Base-by-base conservation (phyloP, 2,113 vertebrate species). In the Nyctereutes procyonoides region DNA sequence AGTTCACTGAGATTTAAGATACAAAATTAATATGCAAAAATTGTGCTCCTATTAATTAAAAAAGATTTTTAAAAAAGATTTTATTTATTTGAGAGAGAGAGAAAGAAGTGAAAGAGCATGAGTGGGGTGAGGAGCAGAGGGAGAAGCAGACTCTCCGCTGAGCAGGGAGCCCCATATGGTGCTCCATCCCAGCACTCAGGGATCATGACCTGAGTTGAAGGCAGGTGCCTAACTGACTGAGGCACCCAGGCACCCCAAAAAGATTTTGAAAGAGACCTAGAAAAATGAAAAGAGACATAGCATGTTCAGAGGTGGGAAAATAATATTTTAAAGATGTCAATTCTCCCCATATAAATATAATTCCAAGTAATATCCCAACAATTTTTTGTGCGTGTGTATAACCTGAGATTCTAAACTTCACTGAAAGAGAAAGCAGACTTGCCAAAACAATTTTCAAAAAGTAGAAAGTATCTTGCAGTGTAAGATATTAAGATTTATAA, bases 321-420 rank as follows among this genome's bases (percentile, higher is more conserved):
- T 8, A 76, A 2, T 76, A 74, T 73, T 82, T 89, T 89, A 76
- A 76, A 83, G 43, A 62, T 56, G 35, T 90, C 51, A 90, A 12
- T 95, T 67, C 60, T 90, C n/a, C 24, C 11, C 60, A 69, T 19
- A 80, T 58, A 86, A 86, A 30, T 24, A 17, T 86, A 69, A 80
- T 86, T 95, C 48, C 38, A 79, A 32, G 38, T 60, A 79, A 71
- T 4, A 95, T 35, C 22, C 28, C 15, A 28, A 76, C 12, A 76
- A 15, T 71, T 60, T 14, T 74, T 24, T 82, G 6, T 83, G 53
- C 73, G 56, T 84, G 58, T 67, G 26, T 90, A 19, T 24, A 79
- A 92, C 43, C 53, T 87, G 63, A 95, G 43, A 62, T 81, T 73
- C 38, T 92, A 63, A 91, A 90, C 35, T 73, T 62, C 32, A 79